These are phyloP conservation scores for Lutjanus argentimaculatus DNA, from an alignment of 2,797 vertebrate genomes.

Conservation along the genomic window DNA sequence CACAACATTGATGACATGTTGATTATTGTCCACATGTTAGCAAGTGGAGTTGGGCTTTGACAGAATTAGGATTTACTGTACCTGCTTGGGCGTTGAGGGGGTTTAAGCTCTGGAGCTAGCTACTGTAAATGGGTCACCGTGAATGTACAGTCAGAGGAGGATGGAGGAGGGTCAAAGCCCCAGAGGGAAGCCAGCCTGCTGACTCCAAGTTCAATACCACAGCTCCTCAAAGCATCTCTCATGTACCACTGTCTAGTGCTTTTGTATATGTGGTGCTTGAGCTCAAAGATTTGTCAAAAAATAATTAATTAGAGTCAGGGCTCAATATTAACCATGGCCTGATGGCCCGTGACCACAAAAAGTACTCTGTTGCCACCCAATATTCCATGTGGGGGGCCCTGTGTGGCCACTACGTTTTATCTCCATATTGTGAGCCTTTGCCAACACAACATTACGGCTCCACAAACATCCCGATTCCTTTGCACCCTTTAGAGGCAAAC, in stretches of 20 bases:
- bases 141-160: slow-evolving; percentile 30
- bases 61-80: slow-evolving; percentile 67
- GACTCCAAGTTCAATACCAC: slow-evolving; percentile 38
- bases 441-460: no score
- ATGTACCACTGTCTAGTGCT: neutral
- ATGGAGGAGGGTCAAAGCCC: slow-evolving; percentile 50
- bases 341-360: no score
- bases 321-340: no score
- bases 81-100: slow-evolving; percentile 54
- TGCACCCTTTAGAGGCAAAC: no score
- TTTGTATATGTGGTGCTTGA: neutral
- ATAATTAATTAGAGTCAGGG: no score
- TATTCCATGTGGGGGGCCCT: no score
- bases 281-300: no score
- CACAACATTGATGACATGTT: slow-evolving; percentile 38
- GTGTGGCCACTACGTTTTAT: no score
- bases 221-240: slow-evolving; percentile 21
- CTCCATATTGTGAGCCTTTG: no score
- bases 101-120: slow-evolving; percentile 25
- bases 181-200: slow-evolving; percentile 40
- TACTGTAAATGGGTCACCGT: slow-evolving; percentile 57
- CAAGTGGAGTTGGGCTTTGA: slow-evolving; percentile 50
- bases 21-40: slow-evolving; percentile 50
- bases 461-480: no score
- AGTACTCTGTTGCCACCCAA: no score